Evolutionary conservation across 2,113 vertebrate species (phyloP), one percentile per base, ranked within the genome.

Genomic region (Eptesicus fuscus): DNA sequence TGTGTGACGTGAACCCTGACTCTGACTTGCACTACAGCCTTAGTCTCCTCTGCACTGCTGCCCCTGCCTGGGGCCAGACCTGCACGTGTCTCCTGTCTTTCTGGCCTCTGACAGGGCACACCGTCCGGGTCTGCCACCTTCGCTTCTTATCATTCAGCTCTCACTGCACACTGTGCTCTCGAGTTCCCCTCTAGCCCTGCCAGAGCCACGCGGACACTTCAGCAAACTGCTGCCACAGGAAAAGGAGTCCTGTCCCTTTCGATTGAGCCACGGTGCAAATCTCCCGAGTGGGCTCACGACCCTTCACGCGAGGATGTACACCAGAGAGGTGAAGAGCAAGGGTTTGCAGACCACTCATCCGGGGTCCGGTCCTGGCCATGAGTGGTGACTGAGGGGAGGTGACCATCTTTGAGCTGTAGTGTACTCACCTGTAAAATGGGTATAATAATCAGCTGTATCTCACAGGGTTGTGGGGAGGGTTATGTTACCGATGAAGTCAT

Each of bases 101-200:
- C 53, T 44, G 65, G 47, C 8, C 37, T 70, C 56, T 82, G 56
- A 37, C 56, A 9, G 10, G 28, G 49, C 18, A 32, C 2, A 1
- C 40, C 25, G 47, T 6, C 49, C 30, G 0, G 1, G 35, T 17
- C 13, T 25, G n/a, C n/a, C 11, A 17, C 13, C 9, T 40, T 6
- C 5, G 61, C 23, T 59, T 84, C 32, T 25, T 77, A 71, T 16
- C 13, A 0, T 37, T 84, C 28, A 56, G 32, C 9, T 74, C 30
- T 85, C 70, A 51, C 7, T 44, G 5, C 35, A 30, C 1, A 16
- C 25, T 25, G 23, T 51, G n/a, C 23, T 42, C 51, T 17, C 20
- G 10, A 3, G 32, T 61, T 53, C 77, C 44, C 59, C 13, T 20
- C 25, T 5, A 30, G 71, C 20, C 22, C 2, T 17, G 2, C 18